Base-by-base conservation (phyloP, 2,888 invertebrate species). In the Yponomeuta plumbellus region DNA sequence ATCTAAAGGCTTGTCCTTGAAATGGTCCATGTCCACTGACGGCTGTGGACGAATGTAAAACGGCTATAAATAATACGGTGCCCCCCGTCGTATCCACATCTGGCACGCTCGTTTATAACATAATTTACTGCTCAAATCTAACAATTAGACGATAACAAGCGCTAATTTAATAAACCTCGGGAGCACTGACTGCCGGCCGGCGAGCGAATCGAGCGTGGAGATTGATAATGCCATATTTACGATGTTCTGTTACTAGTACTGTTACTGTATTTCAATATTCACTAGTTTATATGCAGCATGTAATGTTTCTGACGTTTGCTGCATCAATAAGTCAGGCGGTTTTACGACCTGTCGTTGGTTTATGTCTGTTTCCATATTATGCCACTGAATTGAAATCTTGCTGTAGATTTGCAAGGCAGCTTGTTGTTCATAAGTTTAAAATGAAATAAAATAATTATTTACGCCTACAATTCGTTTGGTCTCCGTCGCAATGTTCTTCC, bases 111-210 rank as follows among this genome's bases (percentile, higher is more conserved):
- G 44, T 13, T 13, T 52, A 17, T 17, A 17, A 52, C 44, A 72
- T 71, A 81, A 80, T 84, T 83, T 80, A 83, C 80, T 72, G 81
- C 84, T 80, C 84, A 83, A 88, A 87, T 89, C 87, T 83, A 80
- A 75, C 85, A 87, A 87, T 83, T 87, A 82, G 81, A 77, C 76
- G 78, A 74, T 83, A 84, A 87, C 79, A 80, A 79, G 82, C 80
- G 85, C 84, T 88, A 86, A 89, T 88, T 86, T 78, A 86, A 88
- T 88, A 80, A 85, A 75, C 72, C 21, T 10, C 17, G 59, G 58
- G 52, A 64, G 62, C 62, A 62, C 39, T 62, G 62, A 62, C 62
- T 62, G 21, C 59, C 2, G 20, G 59, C 13, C 22, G 59, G 23
- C 22, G 21, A 13, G 13, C 59, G 11, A 23, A 62, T 62, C 62